A percentile compares a stretch with the other conserved stretches of the same genome.
Evolutionary conservation across 2,113 vertebrate genomes (phyloP).

Genomic region (Climacteris rufus): DNA sequence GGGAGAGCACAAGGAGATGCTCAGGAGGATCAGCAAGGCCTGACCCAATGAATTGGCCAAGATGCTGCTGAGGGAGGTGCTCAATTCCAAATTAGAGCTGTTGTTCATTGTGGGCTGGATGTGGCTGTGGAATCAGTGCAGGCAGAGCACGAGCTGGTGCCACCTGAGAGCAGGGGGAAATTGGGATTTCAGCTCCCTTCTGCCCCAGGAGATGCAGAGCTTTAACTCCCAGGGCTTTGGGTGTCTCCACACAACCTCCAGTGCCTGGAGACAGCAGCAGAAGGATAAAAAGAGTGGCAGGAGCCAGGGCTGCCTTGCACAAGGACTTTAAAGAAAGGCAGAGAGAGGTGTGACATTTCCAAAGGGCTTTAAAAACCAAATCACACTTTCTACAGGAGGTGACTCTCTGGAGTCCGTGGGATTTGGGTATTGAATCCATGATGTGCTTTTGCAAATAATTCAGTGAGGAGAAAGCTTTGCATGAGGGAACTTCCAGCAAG

Average conservation of each 20-base stretch:
- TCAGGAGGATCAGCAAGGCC: background rate
- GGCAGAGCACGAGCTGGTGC: background rate
- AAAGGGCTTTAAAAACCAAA: background rate
- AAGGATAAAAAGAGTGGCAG: background rate
- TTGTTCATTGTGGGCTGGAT: background rate
- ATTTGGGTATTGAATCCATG: background rate
- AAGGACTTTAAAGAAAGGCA: background rate
- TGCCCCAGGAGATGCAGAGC: background rate
- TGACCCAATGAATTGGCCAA: too few species aligned
- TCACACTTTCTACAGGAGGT: background rate
- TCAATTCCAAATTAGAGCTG: background rate
- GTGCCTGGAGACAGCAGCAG: background rate
- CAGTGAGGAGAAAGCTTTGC: constrained; percentile 6
- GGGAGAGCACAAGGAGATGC: background rate
- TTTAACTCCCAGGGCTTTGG: background rate
- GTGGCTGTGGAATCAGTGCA: background rate
- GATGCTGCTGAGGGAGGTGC: background rate
- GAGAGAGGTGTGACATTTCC: background rate
- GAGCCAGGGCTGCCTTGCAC: background rate
- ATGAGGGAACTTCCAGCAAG: constrained; percentile 33
- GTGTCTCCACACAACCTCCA: background rate
- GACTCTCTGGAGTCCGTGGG: background rate
- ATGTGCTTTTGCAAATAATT: background rate
- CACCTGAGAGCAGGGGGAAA: background rate
- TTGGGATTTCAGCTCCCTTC: background rate